Evolutionary conservation across 2,113 vertebrate species (phyloP), one percentile per base, ranked within the genome.

Genomic region (Formicarius rufipectus): DNA sequence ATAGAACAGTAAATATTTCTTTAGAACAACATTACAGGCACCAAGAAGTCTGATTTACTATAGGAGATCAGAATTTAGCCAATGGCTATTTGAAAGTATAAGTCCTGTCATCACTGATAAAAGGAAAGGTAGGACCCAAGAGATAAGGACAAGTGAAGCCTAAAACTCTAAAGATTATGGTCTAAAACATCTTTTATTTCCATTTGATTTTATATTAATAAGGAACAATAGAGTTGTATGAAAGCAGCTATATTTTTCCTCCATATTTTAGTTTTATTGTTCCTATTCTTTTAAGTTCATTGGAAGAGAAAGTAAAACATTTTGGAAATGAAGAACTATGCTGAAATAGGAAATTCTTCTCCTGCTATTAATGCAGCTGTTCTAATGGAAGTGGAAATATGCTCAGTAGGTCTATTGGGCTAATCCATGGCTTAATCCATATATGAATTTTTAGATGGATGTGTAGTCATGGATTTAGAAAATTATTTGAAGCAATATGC

Each of bases 1-100:
- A 96, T 60, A 81, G 10, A 37, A 93, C 89, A 40, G 80, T 60
- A 95, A 88, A 72, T 95, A 85, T 93, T 92, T 95, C 72, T 90
- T 91, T 52, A 84, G 92, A 85, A 18, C 88, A 89, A 82, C 44
- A 5, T 89, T 83, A 67, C 93, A 68, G 77, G 59, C 45, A 95
- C 37, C 35, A 50, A 83, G 37, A 83, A 80, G 40, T 60, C 63
- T 91, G 37, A 96, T 95, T 97, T 95, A 93, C 31, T 71, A 28
- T 50, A 76, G 24, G 18, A 93, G n/a, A 79, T 16, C 49, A 90
- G 60, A 79, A 95, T 96, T 55, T 60, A 95, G 79, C 60, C 75
- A 94, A 52, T 4, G 44, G 77, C 58, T 92, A 72, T 78, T 94
- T 97, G 53, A 75, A 56, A 81, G 18, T 39, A 42, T 6, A 81